Base-by-base conservation (phyloP, 2,888 invertebrate genomes). In the Ochlodes sylvanus region DNA sequence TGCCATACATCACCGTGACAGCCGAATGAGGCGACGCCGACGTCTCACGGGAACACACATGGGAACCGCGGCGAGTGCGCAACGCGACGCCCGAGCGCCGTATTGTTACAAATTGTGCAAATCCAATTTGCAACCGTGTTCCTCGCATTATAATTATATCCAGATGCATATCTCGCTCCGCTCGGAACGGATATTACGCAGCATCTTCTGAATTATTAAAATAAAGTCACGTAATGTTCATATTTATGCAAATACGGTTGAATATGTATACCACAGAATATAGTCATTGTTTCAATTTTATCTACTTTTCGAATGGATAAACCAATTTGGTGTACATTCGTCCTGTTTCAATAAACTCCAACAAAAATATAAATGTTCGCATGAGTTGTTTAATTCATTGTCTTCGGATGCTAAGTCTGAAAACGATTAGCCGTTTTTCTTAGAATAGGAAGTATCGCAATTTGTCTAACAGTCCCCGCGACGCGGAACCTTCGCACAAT, bases 401-500 rank as follows among this genome's bases (percentile, higher is more conserved):
- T 42, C 2, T 38, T 42, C 9, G 5, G n/a, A 50, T 17, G 27
- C 5, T 27, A 27, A 34, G 19, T 15, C 21, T 34, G 32, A 50
- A 34, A n/a, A 47, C 15, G 10, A 17, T 34, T 47, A 63, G 63
- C 58, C 70, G 69, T 70, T 63, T 70, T 63, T 71, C 65, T 67
- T 32, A 50, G 41, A 27, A 32, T n/a, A 62, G 77, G 77, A 78
- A 77, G 76, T 75, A 70, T 12, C 27, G 27, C 41, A 32, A 58
- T 54, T 60, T 41, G 50, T 52, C 34, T 34, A 12, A 4, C 7
- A 41, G 41, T 10, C 19, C 19, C 0, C 41, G 14, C 19, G 2
- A 76, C 70, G 73, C 80, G 81, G 81, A 82, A 80, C 80, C 71
- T 68, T 52, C 55, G 62, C 68, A 70, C 64, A 70, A 68, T 69